A percentile compares a stretch with the other conserved stretches of the same genome.
Conservation (phyloP, 2,888 invertebrate genomes). For the Apamea crenata region DNA sequence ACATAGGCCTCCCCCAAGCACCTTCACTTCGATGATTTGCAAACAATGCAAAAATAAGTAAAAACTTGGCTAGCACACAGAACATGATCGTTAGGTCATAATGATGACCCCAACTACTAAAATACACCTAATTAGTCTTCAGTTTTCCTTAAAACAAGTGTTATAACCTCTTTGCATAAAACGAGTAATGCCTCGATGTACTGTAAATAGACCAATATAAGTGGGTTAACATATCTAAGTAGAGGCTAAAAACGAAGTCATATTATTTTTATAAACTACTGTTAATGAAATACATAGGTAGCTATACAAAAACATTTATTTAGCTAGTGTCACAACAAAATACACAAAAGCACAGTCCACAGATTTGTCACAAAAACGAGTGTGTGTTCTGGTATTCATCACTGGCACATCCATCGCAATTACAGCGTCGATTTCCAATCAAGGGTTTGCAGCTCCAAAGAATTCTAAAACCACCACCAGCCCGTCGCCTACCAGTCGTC, state of each 20-base stretch:
- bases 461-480: no score
- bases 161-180: no score
- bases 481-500: constrained; percentile 6
- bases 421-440: neutral
- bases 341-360: neutral
- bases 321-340: neutral
- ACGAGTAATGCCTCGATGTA: no score
- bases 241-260: neutral
- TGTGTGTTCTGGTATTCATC: no score
- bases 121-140: neutral
- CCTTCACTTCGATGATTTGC: neutral
- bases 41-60: neutral
- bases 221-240: no score
- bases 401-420: neutral
- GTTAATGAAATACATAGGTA: neutral
- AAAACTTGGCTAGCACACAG: neutral
- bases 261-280: neutral
- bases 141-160: neutral
- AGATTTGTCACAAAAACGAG: neutral
- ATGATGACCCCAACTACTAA: neutral
- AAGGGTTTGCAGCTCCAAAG: neutral
- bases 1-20: no score
- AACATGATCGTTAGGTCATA: neutral
- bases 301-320: neutral
- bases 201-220: no score